Percentiles rank a stretch among this genome's conserved stretches.
Evolutionary conservation across 2,113 vertebrate species (phyloP).

Genomic region (Mixornis gularis): DNA sequence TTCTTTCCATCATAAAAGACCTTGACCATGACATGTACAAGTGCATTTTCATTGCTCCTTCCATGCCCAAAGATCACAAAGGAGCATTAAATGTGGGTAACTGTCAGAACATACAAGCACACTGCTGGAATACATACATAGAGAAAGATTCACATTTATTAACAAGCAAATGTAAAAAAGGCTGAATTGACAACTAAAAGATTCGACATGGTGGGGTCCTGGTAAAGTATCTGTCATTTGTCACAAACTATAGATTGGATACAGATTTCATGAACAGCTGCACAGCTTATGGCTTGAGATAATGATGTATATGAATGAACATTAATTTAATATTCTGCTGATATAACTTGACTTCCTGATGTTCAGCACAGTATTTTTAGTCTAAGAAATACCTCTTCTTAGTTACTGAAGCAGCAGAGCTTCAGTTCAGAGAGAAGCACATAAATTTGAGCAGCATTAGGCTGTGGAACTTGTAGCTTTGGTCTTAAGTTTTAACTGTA

Average conservation of each 20-base stretch:
- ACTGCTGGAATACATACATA: neutral
- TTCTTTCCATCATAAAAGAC: neutral
- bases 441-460: neutral
- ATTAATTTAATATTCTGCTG: constrained; percentile 4
- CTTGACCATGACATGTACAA: neutral
- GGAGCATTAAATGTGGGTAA: neutral
- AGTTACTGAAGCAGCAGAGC: neutral
- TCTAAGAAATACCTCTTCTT: neutral
- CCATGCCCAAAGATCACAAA: neutral
- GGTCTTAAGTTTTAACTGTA: neutral
- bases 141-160: neutral
- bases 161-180: neutral
- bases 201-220: neutral
- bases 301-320: neutral
- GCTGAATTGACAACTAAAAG: neutral
- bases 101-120: neutral
- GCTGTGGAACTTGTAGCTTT: neutral
- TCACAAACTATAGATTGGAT: neutral
- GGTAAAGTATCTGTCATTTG: neutral
- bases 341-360: constrained; percentile 33
- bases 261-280: constrained; percentile 29
- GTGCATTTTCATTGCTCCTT: neutral
- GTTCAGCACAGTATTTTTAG: constrained; percentile 12
- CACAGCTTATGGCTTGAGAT: neutral
- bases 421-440: neutral